Evolutionary conservation across 2,797 vertebrate genomes (phyloP), one percentile per base, ranked within the genome.

Genomic region (Streptopelia turtur): DNA sequence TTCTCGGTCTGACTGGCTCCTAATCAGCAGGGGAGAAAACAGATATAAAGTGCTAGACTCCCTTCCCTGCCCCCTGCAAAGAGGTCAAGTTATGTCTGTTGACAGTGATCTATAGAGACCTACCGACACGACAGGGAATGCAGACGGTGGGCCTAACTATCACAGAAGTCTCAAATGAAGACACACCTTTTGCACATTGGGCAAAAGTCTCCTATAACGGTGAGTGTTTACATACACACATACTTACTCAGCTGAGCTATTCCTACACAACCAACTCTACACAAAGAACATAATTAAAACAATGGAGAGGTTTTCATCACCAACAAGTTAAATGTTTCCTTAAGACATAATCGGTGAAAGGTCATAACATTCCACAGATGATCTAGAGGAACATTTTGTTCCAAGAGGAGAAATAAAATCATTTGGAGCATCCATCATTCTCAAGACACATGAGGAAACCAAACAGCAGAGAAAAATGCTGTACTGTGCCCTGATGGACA

Each of bases 31-130:
- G 5, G 2, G 2, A 79, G 13, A 59, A 3, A 61, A 14, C 41
- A 61, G 21, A 35, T 9, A 45, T 1, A 6, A 57, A 50, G 5
- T 31, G 7, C 21, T 23, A 49, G 57, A 25, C 5, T 52, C n/a
- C 10, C 7, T 60, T 81, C 10, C 2, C 33, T 41, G 11, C 10
- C 6, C 2, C 2, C 3, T 5, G 1, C 3, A 30, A 55, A 45
- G 21, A 60, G 53, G 47, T 56, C 31, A 64, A 63, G 18, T 15
- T 8, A 13, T 60, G 45, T 13, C 3, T 52, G 13, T 59, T 63
- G 24, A n/a, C n/a, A 64, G 2, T 7, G 6, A 43, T 45, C 10
- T 59, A 14, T 12, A 31, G 6, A 90, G 15, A 3, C 6, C 30
- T 53, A 41, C 3, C 5, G 33, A 9, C 23, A 13, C 21, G 35